These are phyloP conservation scores for Sebastes oblongus DNA, from an alignment of 2,797 vertebrate genomes.

Conservation along the genomic window DNA sequence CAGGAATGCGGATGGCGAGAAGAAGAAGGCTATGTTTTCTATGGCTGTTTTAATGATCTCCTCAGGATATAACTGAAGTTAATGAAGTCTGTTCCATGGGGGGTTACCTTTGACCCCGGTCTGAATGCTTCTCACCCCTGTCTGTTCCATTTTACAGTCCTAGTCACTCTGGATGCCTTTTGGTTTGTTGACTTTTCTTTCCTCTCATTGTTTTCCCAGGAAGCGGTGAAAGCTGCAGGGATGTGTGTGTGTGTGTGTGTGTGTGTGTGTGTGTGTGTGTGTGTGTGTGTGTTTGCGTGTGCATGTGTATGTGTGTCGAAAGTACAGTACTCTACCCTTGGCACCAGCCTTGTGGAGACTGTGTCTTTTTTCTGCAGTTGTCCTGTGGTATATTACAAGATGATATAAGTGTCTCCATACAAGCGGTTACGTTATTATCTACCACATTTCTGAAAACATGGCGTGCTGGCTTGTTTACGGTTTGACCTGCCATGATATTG, in stretches of 20 bases:
- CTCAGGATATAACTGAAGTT: constrained; percentile 76
- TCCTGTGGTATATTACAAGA: constrained; percentile 64
- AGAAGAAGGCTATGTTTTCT: constrained; percentile 49
- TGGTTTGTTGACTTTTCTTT: constrained; percentile 82
- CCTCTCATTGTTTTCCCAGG: constrained; percentile 83
- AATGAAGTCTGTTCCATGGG: constrained; percentile 72
- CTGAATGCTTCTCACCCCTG: constrained; percentile 62
- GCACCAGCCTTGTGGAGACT: constrained; percentile 51
- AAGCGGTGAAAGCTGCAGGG: constrained; percentile 78
- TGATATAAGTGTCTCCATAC: constrained; percentile 51
- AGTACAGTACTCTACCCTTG: constrained; percentile 61
- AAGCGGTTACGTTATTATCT: constrained; percentile 62
- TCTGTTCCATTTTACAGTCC: constrained; percentile 73
- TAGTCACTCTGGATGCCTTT: constrained; percentile 70
- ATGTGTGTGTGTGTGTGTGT: constrained; percentile 32
- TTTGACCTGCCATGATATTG: constrained; percentile 70
- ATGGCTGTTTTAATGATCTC: constrained; percentile 71
- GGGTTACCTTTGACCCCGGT: constrained; percentile 71
- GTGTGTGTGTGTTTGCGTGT: neutral
- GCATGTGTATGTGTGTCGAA: neutral
- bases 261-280: neutral
- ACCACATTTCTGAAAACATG: constrained; percentile 68
- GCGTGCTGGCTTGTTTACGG: constrained; percentile 64
- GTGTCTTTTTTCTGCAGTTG: constrained; percentile 56
- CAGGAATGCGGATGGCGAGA: constrained; percentile 55